Evolutionary conservation across 1,140 invertebrate species (phyloP).

Genomic region (Neodiprion virginianus): DNA sequence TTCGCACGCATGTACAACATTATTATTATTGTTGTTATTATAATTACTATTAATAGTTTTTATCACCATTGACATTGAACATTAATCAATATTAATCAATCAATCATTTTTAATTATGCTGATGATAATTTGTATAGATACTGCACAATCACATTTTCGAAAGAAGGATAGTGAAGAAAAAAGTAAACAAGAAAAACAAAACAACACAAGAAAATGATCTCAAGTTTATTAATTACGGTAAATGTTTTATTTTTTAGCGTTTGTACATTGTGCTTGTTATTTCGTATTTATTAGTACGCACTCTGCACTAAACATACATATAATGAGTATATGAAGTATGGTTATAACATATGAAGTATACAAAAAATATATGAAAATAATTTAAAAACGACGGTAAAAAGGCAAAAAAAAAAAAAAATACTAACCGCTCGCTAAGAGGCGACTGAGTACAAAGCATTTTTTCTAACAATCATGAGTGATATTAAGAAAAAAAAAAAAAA

Average conservation of each 20-base stretch:
- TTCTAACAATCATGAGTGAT: slow-evolving; percentile 40
- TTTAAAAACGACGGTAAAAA: neutral
- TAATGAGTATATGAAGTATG: neutral
- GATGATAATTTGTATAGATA: slow-evolving; percentile 15
- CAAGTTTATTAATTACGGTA: slow-evolving; percentile 54
- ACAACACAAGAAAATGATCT: slow-evolving; percentile 50
- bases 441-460: slow-evolving; percentile 57
- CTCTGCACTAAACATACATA: slow-evolving; percentile 34
- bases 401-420: slow-evolving; percentile 30
- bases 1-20: slow-evolving; percentile 19
- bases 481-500: slow-evolving; percentile 28
- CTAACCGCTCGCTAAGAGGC: slow-evolving; percentile 49
- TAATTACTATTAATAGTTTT: neutral
- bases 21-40: neutral
- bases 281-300: slow-evolving; percentile 56
- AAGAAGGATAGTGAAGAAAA: slow-evolving; percentile 15
- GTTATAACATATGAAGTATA: neutral
- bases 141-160: slow-evolving; percentile 29
- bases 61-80: neutral
- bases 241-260: slow-evolving; percentile 37
- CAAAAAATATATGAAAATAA: neutral
- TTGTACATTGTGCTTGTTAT: slow-evolving; percentile 56
- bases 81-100: neutral
- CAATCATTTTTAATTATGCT: neutral
- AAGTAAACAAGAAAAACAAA: slow-evolving; percentile 13